Percentiles rank a stretch among this genome's conserved stretches.
Conservation (phyloP, 2,113 vertebrate species). For the Xenus cinereus region DNA sequence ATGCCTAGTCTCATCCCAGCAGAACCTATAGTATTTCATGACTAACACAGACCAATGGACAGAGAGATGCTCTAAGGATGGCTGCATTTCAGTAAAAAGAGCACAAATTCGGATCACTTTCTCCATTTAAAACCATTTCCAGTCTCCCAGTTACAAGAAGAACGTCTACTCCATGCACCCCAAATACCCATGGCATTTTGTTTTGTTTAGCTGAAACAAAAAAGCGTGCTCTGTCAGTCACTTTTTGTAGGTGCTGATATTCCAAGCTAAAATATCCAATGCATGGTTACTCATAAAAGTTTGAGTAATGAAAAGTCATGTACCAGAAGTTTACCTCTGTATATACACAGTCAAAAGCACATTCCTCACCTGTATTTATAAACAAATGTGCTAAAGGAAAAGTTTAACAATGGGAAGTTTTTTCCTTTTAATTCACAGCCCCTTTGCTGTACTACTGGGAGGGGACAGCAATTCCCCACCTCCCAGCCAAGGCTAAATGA, state of each 20-base stretch:
- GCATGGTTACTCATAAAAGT: background rate
- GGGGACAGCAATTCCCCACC: background rate
- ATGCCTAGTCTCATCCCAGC: background rate
- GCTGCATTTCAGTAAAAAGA: background rate
- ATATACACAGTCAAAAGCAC: background rate
- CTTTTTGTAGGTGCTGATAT: no score
- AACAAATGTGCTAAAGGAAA: background rate
- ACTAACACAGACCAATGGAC: background rate
- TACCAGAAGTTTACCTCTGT: background rate
- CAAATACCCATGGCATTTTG: background rate
- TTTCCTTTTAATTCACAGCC: background rate
- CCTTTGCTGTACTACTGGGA: background rate
- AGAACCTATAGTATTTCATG: background rate
- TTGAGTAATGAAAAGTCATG: background rate
- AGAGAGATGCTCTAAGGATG: background rate
- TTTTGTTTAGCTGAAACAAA: background rate
- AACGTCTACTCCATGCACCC: background rate
- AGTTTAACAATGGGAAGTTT: background rate
- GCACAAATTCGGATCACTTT: background rate
- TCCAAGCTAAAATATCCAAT: background rate
- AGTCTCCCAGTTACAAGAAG: background rate
- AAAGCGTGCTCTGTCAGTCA: background rate
- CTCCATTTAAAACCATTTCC: background rate
- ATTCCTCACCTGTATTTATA: background rate
- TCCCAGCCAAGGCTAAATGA: background rate